phyloP scores from a whole-genome alignment of 2,888 invertebrate species.

The Agriopis leucophaearia region DNA sequence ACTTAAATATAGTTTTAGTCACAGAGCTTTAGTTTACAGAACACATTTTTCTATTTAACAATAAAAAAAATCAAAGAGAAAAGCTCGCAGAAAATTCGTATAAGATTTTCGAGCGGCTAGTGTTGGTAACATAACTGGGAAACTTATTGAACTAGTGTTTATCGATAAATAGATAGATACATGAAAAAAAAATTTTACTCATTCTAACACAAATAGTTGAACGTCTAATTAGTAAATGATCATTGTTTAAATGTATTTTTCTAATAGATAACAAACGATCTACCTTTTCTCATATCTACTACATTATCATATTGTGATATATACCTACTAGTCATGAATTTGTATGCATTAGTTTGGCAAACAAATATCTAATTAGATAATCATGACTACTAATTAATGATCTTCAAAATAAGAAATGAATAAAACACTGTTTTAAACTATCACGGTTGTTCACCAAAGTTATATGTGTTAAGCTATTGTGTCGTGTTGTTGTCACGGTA shows the following conservation, averaged over 20 bases:
- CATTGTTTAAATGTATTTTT: too few relatives aligned
- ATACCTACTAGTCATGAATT: not conserved
- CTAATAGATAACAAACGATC: too few relatives aligned
- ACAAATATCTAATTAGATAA: conserved; percentile 2
- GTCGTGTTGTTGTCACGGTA: too few relatives aligned
- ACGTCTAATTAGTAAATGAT: too few relatives aligned
- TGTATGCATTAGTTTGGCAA: not conserved
- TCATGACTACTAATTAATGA: not conserved
- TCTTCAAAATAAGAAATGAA: not conserved
- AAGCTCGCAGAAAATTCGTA: conserved; percentile 2
- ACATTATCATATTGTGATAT: not conserved
- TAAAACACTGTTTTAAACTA: too few relatives aligned
- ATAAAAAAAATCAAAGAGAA: too few relatives aligned
- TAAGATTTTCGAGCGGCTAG: conserved; percentile 6
- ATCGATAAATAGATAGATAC: not conserved
- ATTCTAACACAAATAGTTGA: too few relatives aligned
- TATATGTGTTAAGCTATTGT: too few relatives aligned
- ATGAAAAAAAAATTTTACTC: too few relatives aligned
- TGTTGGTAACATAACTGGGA: not conserved
- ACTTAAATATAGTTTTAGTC: conserved; percentile 1
- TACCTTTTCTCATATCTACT: not conserved
- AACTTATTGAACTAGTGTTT: not conserved
- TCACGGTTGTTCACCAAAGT: too few relatives aligned
- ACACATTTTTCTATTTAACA: too few relatives aligned
- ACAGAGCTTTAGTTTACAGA: too few relatives aligned